Base-by-base conservation (phyloP, 2,888 invertebrate genomes). In the Coelopa pilipes region DNA sequence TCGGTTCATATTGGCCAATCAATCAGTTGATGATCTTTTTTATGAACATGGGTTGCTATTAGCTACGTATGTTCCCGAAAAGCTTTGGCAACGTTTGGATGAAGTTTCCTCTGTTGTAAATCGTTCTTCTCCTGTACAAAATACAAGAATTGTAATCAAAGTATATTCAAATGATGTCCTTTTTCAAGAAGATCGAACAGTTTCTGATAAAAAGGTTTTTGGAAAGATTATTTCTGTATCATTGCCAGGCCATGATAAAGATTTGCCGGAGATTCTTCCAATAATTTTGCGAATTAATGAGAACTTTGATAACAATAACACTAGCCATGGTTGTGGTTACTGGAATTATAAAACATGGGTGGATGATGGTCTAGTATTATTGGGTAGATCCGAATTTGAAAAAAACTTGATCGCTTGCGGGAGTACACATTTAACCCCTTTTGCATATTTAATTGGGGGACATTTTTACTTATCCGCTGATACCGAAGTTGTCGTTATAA, bases 321-420 rank as follows among this genome's bases (percentile, higher is more conserved):
- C 75, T 24, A 70, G 69, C n/a, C 83, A 82, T 24, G 81, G 82
- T 73, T 92, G 92, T 80, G 89, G 89, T 2, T 91, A 89, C 81
- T 92, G 91, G 92, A 89, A 91, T 79, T 91, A 90, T 85, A 66
- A 90, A 89, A 65, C 86, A 45, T 92, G 92, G 92, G 89, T 89
- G 2, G 87, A 85, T 0, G 86, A 89, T 69, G 92, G 92, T 0
- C 89, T 91, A 73, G 87, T 84, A 45, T 83, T 86, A 82, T 68
- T 85, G 78, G 81, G 86, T 79, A 77, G 82, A 70, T 80, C 82
- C 73, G 62, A 82, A 76, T 77, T 85, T 80, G 80, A 81, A 81
- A 77, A 87, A 79, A 77, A 84, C 84, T 78, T 90, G 5, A 83
- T 87, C 3, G 49, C 87, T 15, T 90, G 89, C 75, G 83, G 89